Percentiles rank a stretch among this genome's conserved stretches.
Conservation (phyloP, 2,113 vertebrate species). For the Myrmecobius fasciatus region DNA sequence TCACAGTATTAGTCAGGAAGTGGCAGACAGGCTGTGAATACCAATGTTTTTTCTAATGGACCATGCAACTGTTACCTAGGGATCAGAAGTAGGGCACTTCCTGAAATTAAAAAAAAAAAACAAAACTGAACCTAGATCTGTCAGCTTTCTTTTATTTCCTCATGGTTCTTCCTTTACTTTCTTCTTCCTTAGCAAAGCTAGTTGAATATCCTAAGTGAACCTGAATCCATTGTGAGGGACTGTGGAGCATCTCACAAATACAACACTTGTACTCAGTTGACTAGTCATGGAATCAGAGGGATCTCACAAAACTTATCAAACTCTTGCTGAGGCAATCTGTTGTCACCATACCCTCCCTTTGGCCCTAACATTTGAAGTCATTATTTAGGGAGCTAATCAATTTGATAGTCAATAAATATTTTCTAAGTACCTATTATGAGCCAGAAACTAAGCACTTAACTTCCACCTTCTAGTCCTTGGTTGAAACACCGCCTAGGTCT, state of each 20-base stretch:
- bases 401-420: background rate
- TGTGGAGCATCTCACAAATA: background rate
- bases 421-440: background rate
- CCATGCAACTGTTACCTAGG: background rate
- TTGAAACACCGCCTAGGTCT: background rate
- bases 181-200: background rate
- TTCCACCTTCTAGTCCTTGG: background rate
- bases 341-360: background rate
- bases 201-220: too few relatives aligned
- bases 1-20: background rate
- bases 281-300: background rate
- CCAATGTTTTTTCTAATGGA: background rate
- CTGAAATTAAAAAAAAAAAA: background rate
- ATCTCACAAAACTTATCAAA: background rate
- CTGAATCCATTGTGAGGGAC: background rate
- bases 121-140: background rate
- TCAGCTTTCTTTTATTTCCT: background rate
- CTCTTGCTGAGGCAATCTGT: background rate
- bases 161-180: too few relatives aligned
- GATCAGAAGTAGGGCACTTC: background rate
- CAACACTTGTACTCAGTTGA: background rate
- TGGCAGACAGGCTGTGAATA: background rate
- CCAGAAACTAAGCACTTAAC: background rate
- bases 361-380: background rate
- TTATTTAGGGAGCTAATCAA: background rate